Evolutionary conservation across 2,888 invertebrate species (phyloP), one percentile per base, ranked within the genome.

Genomic region (Aphidius colemani): DNA sequence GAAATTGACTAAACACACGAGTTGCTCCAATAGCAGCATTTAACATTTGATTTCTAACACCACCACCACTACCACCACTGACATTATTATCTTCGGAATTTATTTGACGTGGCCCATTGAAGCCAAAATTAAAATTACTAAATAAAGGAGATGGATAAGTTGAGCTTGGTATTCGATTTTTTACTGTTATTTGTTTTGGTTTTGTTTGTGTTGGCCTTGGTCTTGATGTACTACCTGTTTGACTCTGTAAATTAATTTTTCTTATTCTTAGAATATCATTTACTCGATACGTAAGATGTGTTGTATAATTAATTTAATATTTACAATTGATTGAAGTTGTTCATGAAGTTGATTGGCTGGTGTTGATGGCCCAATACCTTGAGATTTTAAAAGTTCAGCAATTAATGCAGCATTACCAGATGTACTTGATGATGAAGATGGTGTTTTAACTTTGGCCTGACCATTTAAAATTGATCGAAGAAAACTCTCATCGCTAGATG

Each of bases 21-120:
- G 91, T 91, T 67, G 91, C 90, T 74, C 91, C 90, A 71, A 91
- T 88, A 65, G 91, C 91, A 13, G 91, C 90, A 62, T 88, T 89
- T 58, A 91, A 86, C 64, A 91, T 85, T 79, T 85, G 85, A 67
- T 82, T 84, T 65, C 85, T 78, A 48, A 84, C 79, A 58, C 80
- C 73, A 51, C 83, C 71, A 48, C 82, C 75, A 61, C 57, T 11
- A 65, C 63, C 43, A 30, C 5, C 30, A 30, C 30, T n/a, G n/a
- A n/a, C 30, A 30, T 30, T 7, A 49, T 41, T 53, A 1, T 57
- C 56, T 7, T 40, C 50, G 9, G 48, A 30, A 48, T 53, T 58
- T 43, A 48, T 63, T 43, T 63, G 51, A 45, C 67, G 64, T 13
- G 68, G 66, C 11, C 65, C 58, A 43, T 68, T 69, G 5, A 30